phyloP scores from a whole-genome alignment of 1,140 invertebrate species.

The Hylaeus volcanicus region DNA sequence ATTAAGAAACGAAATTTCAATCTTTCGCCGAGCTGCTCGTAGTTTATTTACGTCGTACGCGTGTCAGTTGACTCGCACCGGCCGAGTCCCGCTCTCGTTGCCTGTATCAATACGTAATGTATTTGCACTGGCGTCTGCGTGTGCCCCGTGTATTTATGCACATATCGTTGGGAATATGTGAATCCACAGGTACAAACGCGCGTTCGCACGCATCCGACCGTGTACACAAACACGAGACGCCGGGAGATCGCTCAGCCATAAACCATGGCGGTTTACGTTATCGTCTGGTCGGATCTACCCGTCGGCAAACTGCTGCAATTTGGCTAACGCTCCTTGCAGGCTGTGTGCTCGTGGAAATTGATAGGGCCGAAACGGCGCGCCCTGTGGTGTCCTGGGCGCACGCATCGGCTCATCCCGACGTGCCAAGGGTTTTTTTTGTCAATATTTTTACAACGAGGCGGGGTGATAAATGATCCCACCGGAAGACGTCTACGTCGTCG shows the following conservation, averaged over 20 bases:
- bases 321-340: conserved; percentile 60
- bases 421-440: conserved; percentile 5
- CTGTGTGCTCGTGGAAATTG: conserved; percentile 48
- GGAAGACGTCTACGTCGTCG: background rate
- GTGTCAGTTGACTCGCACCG: background rate
- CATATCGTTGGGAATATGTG: conserved; percentile 38
- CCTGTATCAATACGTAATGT: conserved; percentile 31
- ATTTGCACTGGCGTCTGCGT: conserved; percentile 28
- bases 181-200: conserved; percentile 22
- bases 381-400: too few relatives aligned
- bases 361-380: conserved; percentile 36
- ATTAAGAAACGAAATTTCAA: conserved; percentile 15
- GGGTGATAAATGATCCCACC: conserved; percentile 13
- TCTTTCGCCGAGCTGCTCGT: background rate
- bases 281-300: conserved; percentile 64
- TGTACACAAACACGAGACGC: conserved; percentile 48
- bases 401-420: too few relatives aligned
- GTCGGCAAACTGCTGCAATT: conserved; percentile 64
- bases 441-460: background rate
- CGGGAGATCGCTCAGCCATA: conserved; percentile 54
- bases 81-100: background rate
- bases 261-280: conserved; percentile 67
- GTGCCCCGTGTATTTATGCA: conserved; percentile 29
- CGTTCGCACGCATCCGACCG: conserved; percentile 19
- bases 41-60: conserved; percentile 14